Percentiles rank a stretch among this genome's conserved stretches.
These are phyloP conservation scores for Pogona vitticeps DNA, from an alignment of 2,113 vertebrate species.

Conservation along the genomic window DNA sequence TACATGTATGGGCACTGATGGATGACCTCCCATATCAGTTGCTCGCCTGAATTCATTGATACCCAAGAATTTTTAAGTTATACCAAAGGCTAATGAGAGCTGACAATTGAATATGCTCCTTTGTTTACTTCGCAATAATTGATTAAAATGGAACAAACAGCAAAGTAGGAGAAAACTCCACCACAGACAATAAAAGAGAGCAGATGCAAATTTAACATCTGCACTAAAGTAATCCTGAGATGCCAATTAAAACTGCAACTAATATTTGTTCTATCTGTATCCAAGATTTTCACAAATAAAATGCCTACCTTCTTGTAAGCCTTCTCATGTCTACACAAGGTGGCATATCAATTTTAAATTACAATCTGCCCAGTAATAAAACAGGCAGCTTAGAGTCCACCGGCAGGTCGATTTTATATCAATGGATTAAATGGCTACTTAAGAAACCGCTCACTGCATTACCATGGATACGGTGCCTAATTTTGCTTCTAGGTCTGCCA, in stretches of 20 bases:
- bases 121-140: neutral
- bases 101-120: neutral
- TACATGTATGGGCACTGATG: neutral
- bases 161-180: neutral
- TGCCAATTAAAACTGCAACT: neutral
- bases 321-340: slow-evolving; percentile 22
- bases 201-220: neutral
- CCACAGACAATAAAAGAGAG: neutral
- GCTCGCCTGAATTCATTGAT: neutral
- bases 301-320: slow-evolving; percentile 27
- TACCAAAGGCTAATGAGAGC: neutral
- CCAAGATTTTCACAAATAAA: slow-evolving; percentile 11
- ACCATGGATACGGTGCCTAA: neutral
- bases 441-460: slow-evolving; percentile 3
- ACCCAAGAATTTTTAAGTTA: neutral
- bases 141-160: neutral
- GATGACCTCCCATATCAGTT: neutral
- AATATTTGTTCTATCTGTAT: neutral
- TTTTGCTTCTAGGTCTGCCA: neutral
- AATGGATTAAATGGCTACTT: slow-evolving; percentile 45
- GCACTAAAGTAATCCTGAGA: slow-evolving; percentile 7
- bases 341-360: slow-evolving; percentile 28
- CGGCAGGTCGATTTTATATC: slow-evolving; percentile 32
- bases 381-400: neutral
- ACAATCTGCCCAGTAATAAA: slow-evolving; percentile 27